Evolutionary conservation across 2,888 invertebrate species (phyloP), one percentile per base, ranked within the genome.

Genomic region (Dinocampus coccinellae): DNA sequence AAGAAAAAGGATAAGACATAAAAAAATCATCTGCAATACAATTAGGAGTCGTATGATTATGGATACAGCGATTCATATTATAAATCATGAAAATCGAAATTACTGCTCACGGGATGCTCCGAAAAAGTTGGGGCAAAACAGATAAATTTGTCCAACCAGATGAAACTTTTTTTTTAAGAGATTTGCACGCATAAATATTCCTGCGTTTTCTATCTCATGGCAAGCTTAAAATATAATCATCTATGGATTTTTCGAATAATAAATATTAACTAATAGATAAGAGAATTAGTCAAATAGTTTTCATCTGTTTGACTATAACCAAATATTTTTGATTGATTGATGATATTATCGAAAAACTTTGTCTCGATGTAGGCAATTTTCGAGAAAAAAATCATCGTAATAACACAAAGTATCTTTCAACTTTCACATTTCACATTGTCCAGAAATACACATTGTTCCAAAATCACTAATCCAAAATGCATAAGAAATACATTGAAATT

Each of bases 241-340:
- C 29, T 52, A 47, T 63, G 29, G 47, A 13, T 63, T 20, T 22
- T 34, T 16, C 13, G 29, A n/a, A 53, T 34, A 3, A 36, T 9
- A 52, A 55, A 13, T 11, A 11, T 24, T 55, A 55, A 10, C 26
- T 26, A 55, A 11, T 2, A 55, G 26, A 47, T n/a, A n/a, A 39
- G 7, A 6, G 6, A 47, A 16, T 47, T 47, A n/a, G 16, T 16
- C 3, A 47, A 47, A 47, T 7, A 16, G 16, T 9, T 47, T 47
- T 20, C 16, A 16, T 7, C 20, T 47, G 3, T 47, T 42, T 16
- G 7, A 47, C 16, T 47, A n/a, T 34, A 65, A 63, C 61, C 77
- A 80, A 79, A 77, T 79, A 78, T 77, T 75, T 76, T 74, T 80
- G 80, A 76, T 76, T 79, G 74, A 70, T 81, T 79, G 79, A 77